Percentiles rank a stretch among this genome's conserved stretches.
Evolutionary conservation across 37 sponge, comb jelly and placozoan species (phyloP).

Genomic region (Eunapius fragilis): DNA sequence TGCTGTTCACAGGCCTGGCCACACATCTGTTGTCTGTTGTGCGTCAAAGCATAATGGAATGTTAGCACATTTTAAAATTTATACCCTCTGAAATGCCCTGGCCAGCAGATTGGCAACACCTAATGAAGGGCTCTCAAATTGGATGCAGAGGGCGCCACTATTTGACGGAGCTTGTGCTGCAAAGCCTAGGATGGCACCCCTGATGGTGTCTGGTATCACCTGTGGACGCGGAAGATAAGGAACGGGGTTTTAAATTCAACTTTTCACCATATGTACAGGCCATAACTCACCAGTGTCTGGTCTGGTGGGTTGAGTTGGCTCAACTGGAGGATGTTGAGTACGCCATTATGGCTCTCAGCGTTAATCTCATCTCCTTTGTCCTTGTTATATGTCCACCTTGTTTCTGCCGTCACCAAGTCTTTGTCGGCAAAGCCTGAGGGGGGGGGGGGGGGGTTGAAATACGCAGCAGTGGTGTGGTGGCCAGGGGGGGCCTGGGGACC

Average conservation of each 20-base stretch:
- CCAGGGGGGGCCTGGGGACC: too few relatives aligned
- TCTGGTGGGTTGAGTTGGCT: not conserved
- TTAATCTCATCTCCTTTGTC: not conserved
- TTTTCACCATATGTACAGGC: too few relatives aligned
- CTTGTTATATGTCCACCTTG: not conserved
- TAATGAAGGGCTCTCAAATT: slow-evolving; percentile 17
- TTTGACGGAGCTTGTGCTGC: slow-evolving; percentile 23
- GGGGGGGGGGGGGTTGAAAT: too few relatives aligned
- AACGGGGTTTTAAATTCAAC: too few relatives aligned
- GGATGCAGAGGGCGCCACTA: slow-evolving; percentile 21
- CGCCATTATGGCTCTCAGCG: not conserved
- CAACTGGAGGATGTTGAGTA: not conserved
- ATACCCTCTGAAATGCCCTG: not conserved
- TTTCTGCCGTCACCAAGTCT: not conserved
- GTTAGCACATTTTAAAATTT: too few relatives aligned
- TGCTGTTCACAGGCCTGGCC: too few relatives aligned
- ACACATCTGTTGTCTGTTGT: too few relatives aligned
- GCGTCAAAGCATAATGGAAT: too few relatives aligned
- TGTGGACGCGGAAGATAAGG: not conserved
- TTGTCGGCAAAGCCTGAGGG: not conserved
- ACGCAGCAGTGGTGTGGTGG: too few relatives aligned
- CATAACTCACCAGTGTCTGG: not conserved
- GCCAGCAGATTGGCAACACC: slow-evolving; percentile 10
- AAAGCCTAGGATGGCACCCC: slow-evolving; percentile 49
- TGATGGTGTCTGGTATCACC: slow-evolving; percentile 23